phyloP scores from a whole-genome alignment of 2,888 invertebrate species.

The Drosophila leonis region DNA sequence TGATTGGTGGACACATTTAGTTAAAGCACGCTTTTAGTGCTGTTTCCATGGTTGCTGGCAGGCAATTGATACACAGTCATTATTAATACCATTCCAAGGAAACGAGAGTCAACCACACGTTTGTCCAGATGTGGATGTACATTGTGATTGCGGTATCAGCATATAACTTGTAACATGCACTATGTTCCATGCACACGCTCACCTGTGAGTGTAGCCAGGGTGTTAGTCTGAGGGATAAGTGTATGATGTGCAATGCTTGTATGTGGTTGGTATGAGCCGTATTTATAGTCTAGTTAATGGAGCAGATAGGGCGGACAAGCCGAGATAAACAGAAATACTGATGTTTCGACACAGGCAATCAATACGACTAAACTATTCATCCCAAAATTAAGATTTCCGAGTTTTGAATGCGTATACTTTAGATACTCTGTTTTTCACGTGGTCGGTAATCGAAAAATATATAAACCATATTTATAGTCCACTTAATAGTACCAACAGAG shows the following conservation, averaged over 20 bases:
- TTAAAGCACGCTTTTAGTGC: conserved; percentile 13
- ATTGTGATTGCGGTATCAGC: conserved; percentile 17
- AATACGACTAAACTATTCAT: too few relatives aligned
- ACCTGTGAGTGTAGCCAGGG: conserved; percentile 10
- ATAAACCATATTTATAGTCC: background rate
- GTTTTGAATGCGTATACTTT: background rate
- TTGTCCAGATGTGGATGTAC: conserved; percentile 29
- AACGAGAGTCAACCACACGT: conserved; percentile 9
- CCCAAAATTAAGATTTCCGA: background rate
- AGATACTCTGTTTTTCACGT: too few relatives aligned
- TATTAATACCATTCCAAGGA: conserved; percentile 55
- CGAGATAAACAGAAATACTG: too few relatives aligned
- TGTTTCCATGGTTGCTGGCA: conserved; percentile 28
- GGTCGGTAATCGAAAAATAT: background rate
- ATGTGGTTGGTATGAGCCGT: background rate
- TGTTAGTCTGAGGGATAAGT: conserved; percentile 60
- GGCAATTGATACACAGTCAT: conserved; percentile 21
- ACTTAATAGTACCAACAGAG: background rate
- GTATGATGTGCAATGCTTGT: conserved; percentile 2
- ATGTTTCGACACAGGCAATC: too few relatives aligned
- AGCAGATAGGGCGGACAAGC: background rate
- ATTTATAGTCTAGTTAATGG: conserved; percentile 2
- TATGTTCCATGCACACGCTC: conserved; percentile 5
- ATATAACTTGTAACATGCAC: background rate
- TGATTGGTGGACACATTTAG: conserved; percentile 34